A percentile compares a stretch with the other conserved stretches of the same genome.
Conservation (phyloP, 2,888 invertebrate genomes). For the Drosophila putrida region DNA sequence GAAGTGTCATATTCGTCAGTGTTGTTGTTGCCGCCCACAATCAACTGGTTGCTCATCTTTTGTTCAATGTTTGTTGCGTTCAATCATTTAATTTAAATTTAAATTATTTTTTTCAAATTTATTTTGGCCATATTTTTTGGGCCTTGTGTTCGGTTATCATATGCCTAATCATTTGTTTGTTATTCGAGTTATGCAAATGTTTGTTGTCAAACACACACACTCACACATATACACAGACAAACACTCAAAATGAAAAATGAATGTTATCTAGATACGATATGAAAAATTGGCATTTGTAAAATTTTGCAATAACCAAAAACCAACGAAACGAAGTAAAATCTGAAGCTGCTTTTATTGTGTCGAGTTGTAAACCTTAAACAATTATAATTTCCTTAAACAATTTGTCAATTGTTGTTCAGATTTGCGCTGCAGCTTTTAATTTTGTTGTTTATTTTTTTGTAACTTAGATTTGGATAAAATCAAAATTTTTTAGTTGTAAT, state of each 20-base stretch:
- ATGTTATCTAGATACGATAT: slow-evolving; percentile 21
- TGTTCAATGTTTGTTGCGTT: slow-evolving; percentile 75
- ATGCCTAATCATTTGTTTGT: slow-evolving; percentile 69
- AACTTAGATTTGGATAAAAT: slow-evolving; percentile 35
- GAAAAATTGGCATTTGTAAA: slow-evolving; percentile 32
- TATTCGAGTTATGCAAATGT: slow-evolving; percentile 68
- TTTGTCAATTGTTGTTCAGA: slow-evolving; percentile 57
- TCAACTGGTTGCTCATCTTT: slow-evolving; percentile 33
- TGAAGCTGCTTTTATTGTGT: slow-evolving; percentile 33
- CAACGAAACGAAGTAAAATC: slow-evolving; percentile 1
- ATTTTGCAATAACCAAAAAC: slow-evolving; percentile 30
- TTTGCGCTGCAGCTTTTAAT: slow-evolving; percentile 60
- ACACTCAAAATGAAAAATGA: slow-evolving; percentile 25
- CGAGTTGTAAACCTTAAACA: slow-evolving; percentile 35
- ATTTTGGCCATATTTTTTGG: slow-evolving; percentile 32
- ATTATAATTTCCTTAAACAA: slow-evolving; percentile 68
- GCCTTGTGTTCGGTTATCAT: slow-evolving; percentile 64
- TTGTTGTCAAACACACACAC: slow-evolving; percentile 59
- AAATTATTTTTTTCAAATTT: slow-evolving; percentile 29
- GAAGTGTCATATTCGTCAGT: slow-evolving; percentile 34
- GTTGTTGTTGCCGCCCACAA: slow-evolving; percentile 42
- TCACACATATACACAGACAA: slow-evolving; percentile 29
- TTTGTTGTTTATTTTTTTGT: slow-evolving; percentile 29
- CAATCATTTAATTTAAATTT: slow-evolving; percentile 38
- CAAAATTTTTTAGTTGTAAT: slow-evolving; percentile 48